Base-by-base conservation (phyloP, 2,113 vertebrate genomes). In the Trogon surrucura region DNA sequence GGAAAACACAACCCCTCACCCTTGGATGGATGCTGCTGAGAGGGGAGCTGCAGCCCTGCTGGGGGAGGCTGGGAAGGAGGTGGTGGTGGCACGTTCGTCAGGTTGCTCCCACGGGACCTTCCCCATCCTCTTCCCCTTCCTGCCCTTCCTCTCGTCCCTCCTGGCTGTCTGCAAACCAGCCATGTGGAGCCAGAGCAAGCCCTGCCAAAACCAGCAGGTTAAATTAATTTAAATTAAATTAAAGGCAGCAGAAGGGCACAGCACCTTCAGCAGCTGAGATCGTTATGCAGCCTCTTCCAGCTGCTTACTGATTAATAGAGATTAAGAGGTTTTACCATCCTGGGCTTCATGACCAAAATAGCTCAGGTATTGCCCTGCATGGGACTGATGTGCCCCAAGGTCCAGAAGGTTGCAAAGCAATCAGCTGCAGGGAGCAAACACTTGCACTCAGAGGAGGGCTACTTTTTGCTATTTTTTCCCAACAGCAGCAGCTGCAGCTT, bases 131-230 rank as follows among this genome's bases (percentile, higher is more conserved):
- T 93, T 94, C 34, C 62, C 27, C 45, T 94, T 91, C 90, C 93
- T 96, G 85, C 64, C 47, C 18, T 88, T 44, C 22, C 41, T 88
- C 62, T 72, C 6, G 3, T 93, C 57, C 61, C 73, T 94, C 51
- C 89, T 74, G 89, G 77, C 91, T 94, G 73, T 67, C 89, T 30
- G 9, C 91, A 95, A 86, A 92, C 61, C 92, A 96, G 80, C 29
- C 72, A 21, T 44, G 80, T 67, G 60, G 38, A 90, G 69, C 56
- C 73, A 95, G 89, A 78, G 50, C 0, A 4, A 85, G 54, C 53
- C 34, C 23, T 92, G 92, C 95, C 93, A 95, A 96, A 91, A 89
- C 80, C 93, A 96, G 89, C 79, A 93, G 84, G 41, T 41, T 41
- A 41, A 41, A 13, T 41, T 41, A 41, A 41, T 41, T 41, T 41